Conservation (phyloP, 23 tunicate species). For the Aplidium turbinatum region DNA sequence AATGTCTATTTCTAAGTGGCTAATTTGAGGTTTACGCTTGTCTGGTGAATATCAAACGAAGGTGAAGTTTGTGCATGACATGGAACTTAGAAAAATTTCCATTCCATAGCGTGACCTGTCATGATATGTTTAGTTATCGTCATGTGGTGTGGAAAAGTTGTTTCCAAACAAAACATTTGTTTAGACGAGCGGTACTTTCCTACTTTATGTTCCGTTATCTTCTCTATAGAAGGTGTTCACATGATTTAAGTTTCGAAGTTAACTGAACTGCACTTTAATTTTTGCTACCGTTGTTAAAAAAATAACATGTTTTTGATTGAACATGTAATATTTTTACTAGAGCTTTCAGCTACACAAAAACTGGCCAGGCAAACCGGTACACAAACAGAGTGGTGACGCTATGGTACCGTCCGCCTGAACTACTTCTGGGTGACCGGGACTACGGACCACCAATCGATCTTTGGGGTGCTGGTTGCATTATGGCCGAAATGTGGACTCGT, state of each 20-base stretch:
- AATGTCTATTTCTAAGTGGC: no score
- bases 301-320: no score
- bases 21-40: no score
- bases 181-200: neutral
- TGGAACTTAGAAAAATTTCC: no score
- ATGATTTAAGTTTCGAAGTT: no score
- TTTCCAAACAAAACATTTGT: neutral
- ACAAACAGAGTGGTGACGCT: constrained; percentile 98
- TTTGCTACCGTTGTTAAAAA: no score
- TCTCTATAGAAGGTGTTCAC: no score
- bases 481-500: constrained; percentile 99
- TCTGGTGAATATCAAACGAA: no score
- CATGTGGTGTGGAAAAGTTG: neutral
- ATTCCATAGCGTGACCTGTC: no score
- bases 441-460: constrained; percentile 98
- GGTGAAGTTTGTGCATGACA: no score
- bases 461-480: constrained; percentile 99
- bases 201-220: no score
- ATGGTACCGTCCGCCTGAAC: constrained; percentile 99
- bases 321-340: constrained; percentile 47
- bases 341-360: constrained; percentile 87
- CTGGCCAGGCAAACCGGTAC: constrained; percentile 89
- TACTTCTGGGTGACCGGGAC: constrained; percentile 91
- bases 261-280: no score
- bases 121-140: neutral